phyloP scores from a whole-genome alignment of 2,888 invertebrate species.

The Conomelus anceps region DNA sequence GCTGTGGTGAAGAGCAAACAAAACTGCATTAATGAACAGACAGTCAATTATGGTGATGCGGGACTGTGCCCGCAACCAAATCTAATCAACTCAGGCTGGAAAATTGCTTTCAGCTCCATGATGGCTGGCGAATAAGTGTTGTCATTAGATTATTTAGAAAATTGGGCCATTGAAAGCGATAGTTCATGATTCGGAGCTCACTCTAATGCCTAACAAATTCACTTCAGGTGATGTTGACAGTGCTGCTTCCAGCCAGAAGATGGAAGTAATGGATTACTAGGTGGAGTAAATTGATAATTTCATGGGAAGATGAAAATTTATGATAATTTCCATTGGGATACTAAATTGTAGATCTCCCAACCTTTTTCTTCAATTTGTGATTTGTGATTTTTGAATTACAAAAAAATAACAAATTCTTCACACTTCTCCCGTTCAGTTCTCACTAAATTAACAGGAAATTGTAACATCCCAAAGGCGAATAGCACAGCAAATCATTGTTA shows the following conservation, averaged over 20 bases:
- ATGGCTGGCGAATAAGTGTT: background rate
- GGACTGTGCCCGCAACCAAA: background rate
- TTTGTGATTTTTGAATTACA: too few relatives aligned
- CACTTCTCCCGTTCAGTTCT: too few relatives aligned
- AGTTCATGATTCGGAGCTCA: background rate
- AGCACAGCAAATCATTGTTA: too few relatives aligned
- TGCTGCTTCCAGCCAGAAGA: background rate
- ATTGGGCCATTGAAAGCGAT: too few relatives aligned
- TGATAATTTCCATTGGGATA: too few relatives aligned
- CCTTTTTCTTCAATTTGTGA: too few relatives aligned
- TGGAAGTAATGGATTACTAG: background rate
- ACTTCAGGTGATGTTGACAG: background rate
- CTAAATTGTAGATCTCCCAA: too few relatives aligned
- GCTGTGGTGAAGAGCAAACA: background rate
- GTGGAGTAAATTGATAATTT: background rate
- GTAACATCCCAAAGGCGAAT: too few relatives aligned
- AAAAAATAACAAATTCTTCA: too few relatives aligned
- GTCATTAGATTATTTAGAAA: background rate
- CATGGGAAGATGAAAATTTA: background rate
- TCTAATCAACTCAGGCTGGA: background rate
- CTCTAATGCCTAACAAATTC: background rate
- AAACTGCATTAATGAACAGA: background rate
- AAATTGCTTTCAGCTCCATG: background rate
- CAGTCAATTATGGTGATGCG: background rate
- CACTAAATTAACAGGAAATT: too few relatives aligned